These are phyloP conservation scores for Chaetoderma sp. DNA, from an alignment of 2,888 invertebrate genomes.

Conservation along the genomic window DNA sequence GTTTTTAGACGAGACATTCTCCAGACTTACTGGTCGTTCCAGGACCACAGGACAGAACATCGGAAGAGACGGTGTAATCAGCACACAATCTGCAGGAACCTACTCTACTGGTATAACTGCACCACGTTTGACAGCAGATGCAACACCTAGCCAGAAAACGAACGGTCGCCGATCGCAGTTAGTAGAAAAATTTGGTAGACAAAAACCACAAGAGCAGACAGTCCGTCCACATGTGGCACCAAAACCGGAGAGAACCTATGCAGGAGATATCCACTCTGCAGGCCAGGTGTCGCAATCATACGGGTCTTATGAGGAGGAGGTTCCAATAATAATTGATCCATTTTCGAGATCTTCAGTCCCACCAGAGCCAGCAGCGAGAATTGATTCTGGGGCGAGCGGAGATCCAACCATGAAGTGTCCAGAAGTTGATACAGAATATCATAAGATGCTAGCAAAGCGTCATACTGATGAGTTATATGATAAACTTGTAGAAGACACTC, in stretches of 20 bases:
- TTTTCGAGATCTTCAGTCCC: background rate
- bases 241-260: background rate
- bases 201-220: background rate
- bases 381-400: background rate
- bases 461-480: constrained; percentile 52
- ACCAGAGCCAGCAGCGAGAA: no score
- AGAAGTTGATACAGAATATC: constrained; percentile 34
- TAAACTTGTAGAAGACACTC: constrained; percentile 47
- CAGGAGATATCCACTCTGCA: background rate
- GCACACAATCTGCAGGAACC: no score
- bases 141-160: background rate
- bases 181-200: background rate
- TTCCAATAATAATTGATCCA: background rate
- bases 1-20: no score
- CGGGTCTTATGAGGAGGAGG: background rate
- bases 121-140: no score
- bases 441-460: constrained; percentile 26
- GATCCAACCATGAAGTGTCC: constrained; percentile 43
- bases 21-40: no score
- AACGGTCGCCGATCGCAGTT: background rate
- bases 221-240: background rate
- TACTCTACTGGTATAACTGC: no score
- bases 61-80: no score
- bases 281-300: background rate
- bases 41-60: no score